Evolutionary conservation across 2,888 invertebrate species (phyloP), one percentile per base, ranked within the genome.

Genomic region (Eupsilia transversa): DNA sequence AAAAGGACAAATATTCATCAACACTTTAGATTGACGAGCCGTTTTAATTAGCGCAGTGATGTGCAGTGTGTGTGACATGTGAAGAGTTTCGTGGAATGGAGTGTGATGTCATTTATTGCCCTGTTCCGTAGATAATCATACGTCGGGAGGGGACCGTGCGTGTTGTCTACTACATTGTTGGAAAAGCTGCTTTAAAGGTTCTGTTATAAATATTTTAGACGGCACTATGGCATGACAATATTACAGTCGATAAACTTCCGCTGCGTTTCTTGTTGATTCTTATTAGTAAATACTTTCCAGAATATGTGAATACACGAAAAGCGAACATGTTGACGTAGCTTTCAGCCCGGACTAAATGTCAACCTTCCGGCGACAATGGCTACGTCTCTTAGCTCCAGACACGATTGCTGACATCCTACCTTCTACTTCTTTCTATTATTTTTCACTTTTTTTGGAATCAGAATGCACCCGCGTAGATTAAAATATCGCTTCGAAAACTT

Each of bases 111-210:
- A 94, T 92, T 90, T 95, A 91, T 96, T 96, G 93, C 94, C 95
- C 96, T 96, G 96, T 96, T 96, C 93, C 96, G 92, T 96, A 96
- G 96, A 96, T 96, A 95, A 93, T 94, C 94, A 93, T 95, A 93
- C 95, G 91, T 88, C 95, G 94, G 93, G 94, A 92, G 94, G 94
- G 93, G 94, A 94, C 94, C 96, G 94, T 93, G 94, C 96, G 94
- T 95, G 96, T 96, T 96, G 96, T 92, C 96, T 96, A 91, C 96
- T 95, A 91, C 96, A 94, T 96, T 95, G 96, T 97, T 97, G 94
- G 97, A 97, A 94, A 95, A 94, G 95, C 96, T 96, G 94, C 96
- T 96, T 94, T 93, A 96, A 95, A 96, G 96, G 96, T 96, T 96
- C 93, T 94, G 92, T 94, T 96, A 94, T 93, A 93, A 93, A 96